Evolutionary conservation across 2,888 invertebrate species (phyloP), one percentile per base, ranked within the genome.

Genomic region (Pterostichus madidus): DNA sequence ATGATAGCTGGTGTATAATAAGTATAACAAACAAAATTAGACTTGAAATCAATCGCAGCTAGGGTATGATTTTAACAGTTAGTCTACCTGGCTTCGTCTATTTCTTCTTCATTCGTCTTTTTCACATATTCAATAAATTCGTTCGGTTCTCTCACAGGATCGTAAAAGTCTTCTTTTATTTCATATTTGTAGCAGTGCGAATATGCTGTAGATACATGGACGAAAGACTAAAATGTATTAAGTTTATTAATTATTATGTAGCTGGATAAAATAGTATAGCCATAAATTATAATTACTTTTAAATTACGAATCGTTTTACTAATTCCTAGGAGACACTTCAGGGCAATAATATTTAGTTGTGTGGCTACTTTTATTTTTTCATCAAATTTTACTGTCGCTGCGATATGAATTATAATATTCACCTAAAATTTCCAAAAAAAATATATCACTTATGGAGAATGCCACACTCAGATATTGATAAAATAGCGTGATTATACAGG

Each of bases 261-360:
- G n/a, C n/a, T n/a, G n/a, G n/a, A 24, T 73, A 10, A 5, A n/a
- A n/a, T n/a, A n/a, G 35, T 32, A 73, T 49, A 0, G 46, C 10
- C 3, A 56, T 10, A 56, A 31, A 56, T 17, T 56, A 56, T 56
- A 17, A 80, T 87, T 84, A 94, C 94, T 88, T 92, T 91, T 83
- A 96, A 90, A 71, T 93, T 90, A 82, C 90, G 91, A 90, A 95
- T 93, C 85, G 92, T 91, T 87, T 92, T 92, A 86, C 93, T 93
- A 75, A n/a, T n/a, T n/a, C n/a, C n/a, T n/a, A n/a, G n/a, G n/a
- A n/a, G n/a, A n/a, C n/a, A n/a, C n/a, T n/a, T 91, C 0, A 94
- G 93, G 61, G 93, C 94, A n/a, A 92, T 89, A 0, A 95, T 92
- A 89, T 96, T 96, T 89, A 95, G 93, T 85, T 92, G 15, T 2